Conservation (phyloP, 2,113 vertebrate species). For the Peucedramus taeniatus region DNA sequence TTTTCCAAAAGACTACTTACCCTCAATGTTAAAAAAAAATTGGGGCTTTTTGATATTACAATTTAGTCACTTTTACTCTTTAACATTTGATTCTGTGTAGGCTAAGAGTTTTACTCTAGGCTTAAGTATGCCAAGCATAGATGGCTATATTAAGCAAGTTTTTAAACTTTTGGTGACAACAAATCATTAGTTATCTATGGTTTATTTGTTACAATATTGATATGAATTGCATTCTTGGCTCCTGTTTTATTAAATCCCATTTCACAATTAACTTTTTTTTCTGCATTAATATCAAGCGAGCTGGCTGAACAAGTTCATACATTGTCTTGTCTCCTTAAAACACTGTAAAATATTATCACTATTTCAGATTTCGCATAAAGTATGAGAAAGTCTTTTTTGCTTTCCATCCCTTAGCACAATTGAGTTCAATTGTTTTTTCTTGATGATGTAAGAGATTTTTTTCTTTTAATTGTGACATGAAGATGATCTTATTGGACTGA, state of each 20-base stretch:
- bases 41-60: neutral
- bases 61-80: neutral
- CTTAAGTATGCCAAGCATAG: neutral
- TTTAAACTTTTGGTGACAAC: neutral
- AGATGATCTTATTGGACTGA: neutral
- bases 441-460: neutral
- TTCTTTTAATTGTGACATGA: neutral
- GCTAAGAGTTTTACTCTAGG: neutral
- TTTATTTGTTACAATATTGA: neutral
- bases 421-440: neutral
- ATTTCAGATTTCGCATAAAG: neutral
- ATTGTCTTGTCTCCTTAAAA: neutral
- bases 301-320: neutral
- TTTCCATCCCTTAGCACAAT: neutral
- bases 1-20: neutral
- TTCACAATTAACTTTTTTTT: neutral
- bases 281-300: neutral
- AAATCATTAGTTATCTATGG: neutral
- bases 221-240: neutral
- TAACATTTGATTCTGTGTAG: neutral
- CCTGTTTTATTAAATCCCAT: neutral
- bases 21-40: neutral
- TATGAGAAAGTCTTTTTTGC: neutral
- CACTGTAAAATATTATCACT: neutral
- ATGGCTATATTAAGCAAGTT: neutral